Evolutionary conservation across 2,888 invertebrate species (phyloP).

Genomic region (Drosophila siamana): DNA sequence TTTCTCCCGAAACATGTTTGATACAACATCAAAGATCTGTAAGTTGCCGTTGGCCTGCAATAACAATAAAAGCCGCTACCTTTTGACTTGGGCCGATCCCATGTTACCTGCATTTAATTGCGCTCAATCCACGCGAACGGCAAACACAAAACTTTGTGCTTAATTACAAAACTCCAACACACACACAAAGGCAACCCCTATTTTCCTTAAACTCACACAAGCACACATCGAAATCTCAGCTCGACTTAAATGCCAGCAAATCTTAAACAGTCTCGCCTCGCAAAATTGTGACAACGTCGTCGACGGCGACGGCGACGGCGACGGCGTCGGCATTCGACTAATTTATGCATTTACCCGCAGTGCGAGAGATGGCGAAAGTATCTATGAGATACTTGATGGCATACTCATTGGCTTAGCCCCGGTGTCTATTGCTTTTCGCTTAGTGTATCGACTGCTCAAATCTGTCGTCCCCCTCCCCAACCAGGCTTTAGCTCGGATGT

Average conservation of each 20-base stretch:
- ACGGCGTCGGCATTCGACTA: constrained; percentile 32
- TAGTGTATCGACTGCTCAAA: constrained; percentile 44
- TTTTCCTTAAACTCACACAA: too few relatives aligned
- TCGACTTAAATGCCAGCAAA: neutral
- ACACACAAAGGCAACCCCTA: neutral
- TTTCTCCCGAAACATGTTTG: neutral
- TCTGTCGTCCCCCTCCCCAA: constrained; percentile 46
- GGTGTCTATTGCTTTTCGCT: constrained; percentile 51
- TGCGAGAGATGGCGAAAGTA: constrained; percentile 25
- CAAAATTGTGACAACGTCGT: constrained; percentile 34
- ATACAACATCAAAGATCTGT: constrained; percentile 6
- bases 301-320: too few relatives aligned
- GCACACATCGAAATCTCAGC: constrained; percentile 10
- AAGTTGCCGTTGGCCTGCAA: neutral
- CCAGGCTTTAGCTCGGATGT: too few relatives aligned
- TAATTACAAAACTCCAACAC: constrained; percentile 45
- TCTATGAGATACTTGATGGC: constrained; percentile 51
- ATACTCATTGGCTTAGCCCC: constrained; percentile 26
- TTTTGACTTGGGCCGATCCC: constrained; percentile 7
- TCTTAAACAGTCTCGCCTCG: constrained; percentile 31
- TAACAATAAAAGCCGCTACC: constrained; percentile 8
- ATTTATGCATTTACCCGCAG: constrained; percentile 57
- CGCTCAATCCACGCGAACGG: constrained; percentile 13
- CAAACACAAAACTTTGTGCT: constrained; percentile 38
- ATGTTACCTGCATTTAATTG: constrained; percentile 45